Conservation (phyloP, 2,797 vertebrate species). For the Manis crassicaudata region DNA sequence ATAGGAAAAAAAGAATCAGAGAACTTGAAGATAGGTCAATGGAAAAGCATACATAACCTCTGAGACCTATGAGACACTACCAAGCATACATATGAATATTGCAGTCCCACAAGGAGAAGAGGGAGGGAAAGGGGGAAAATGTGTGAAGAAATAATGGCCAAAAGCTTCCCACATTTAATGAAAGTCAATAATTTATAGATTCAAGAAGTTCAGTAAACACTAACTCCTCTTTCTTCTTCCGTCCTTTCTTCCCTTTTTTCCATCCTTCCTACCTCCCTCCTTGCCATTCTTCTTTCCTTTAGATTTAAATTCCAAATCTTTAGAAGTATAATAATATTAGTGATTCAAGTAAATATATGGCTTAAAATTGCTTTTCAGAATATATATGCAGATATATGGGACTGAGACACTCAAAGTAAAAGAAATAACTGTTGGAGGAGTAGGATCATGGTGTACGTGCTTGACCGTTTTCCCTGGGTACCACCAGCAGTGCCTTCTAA, state of each 20-base stretch:
- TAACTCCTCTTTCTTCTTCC: neutral
- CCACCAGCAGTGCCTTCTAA: neutral
- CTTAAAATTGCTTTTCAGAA: neutral
- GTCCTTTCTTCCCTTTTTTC: too few species aligned
- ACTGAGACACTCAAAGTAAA: neutral
- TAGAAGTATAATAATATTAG: neutral
- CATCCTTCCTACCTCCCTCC: rapidly evolving
- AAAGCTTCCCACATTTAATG: neutral
- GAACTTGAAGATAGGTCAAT: neutral
- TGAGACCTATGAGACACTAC: neutral
- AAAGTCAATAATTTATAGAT: neutral
- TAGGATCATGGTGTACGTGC: neutral
- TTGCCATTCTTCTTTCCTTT: neutral
- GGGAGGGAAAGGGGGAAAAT: neutral
- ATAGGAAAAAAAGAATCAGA: neutral
- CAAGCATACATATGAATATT: neutral
- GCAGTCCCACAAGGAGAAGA: neutral
- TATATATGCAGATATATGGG: neutral
- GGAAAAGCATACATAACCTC: neutral
- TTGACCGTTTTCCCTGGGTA: neutral
- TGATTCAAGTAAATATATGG: neutral
- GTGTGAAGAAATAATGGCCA: neutral
- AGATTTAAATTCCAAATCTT: neutral
- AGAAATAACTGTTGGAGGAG: neutral
- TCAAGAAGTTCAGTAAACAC: neutral